Base-by-base conservation (phyloP, 2,888 invertebrate genomes). In the Noctua pronuba region DNA sequence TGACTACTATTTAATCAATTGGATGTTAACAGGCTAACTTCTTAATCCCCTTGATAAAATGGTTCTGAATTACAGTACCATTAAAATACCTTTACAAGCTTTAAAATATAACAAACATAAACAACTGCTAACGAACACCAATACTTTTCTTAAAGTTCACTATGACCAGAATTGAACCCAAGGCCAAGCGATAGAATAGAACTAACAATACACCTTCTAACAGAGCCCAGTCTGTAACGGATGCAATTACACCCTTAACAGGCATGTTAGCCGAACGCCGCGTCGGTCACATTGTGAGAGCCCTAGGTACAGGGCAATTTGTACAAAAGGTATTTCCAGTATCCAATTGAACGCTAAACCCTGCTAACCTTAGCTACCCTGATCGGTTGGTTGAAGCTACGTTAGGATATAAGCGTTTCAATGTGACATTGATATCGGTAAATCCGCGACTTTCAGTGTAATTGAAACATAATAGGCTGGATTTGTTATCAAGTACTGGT, bases 161-260 rank as follows among this genome's bases (percentile, higher is more conserved):
- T 28, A 44, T 35, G 28, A 41, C 18, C 11, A 8, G 5, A 70
- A 21, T 31, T 55, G 58, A 64, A 60, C 8, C 41, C n/a, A 28
- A 62, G 44, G 10, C 5, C 28, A 85, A 72, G 7, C 65, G 28
- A 28, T n/a, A 76, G 67, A 82, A 28, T n/a, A 76, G 67, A 82
- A 68, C 84, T 78, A 87, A 86, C 86, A 79, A 84, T 82, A 77
- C 85, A 85, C 82, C 74, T 87, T 77, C 82, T 83, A 85, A 87
- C 89, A 91, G 91, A 91, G 92, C 88, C 89, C 87, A 89, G 91
- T 89, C 92, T 91, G 90, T 89, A 92, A 89, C 94, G 94, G 94
- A 94, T 92, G 93, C 92, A 94, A 94, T 94, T 94, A 94, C 89
- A 84, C 83, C 87, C 82, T 86, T 87, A 87, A 87, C 91, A 77